Base-by-base conservation (phyloP, 2,797 vertebrate genomes). In the Danio tinwini region DNA sequence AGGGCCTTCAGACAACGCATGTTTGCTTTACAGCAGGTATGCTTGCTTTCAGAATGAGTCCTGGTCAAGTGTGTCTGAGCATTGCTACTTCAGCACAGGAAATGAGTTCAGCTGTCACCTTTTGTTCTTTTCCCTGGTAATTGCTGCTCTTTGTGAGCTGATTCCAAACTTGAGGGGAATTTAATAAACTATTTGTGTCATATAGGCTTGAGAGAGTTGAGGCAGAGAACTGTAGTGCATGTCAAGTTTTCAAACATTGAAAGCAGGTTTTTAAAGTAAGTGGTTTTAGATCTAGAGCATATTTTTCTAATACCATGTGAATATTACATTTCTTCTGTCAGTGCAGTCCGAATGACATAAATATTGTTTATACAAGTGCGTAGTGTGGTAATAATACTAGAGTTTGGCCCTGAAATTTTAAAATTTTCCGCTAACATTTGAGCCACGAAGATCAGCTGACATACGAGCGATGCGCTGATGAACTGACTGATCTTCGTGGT, bases 21-120 rank as follows among this genome's bases (percentile, higher is more conserved):
- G 52, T 55, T 76, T 76, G 63, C 19, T 76, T 47, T 45, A 45
- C 19, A 56, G 62, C 49, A 56, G 19, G 62, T 65, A 39, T 50
- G 59, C 45, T 16, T 3, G 1, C 42, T 8, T 76, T 63, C 39
- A 10, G 62, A 16, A 8, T 13, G 7, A 55, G 50, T 56, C 49
- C 40, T 65, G 74, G 14, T 75, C 37, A 49, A 37, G 42, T 39
- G 16, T 14, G 63, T 58, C 55, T 78, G 55, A 70, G 76, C 7
- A 61, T 78, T 2, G 6, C 14, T 44, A 61, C 55, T 70, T 70
- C 39, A 42, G 45, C 39, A 39, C 10, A 56, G 62, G 17, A 61
- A 70, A 42, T 21, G 2, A n/a, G 11, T 42, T 70, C 37, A 70
- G 44, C n/a, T 49, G 29, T 69, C 76, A 61, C 65, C 55, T 78